phyloP scores from a whole-genome alignment of 2,797 vertebrate genomes.

The Menidia menidia region DNA sequence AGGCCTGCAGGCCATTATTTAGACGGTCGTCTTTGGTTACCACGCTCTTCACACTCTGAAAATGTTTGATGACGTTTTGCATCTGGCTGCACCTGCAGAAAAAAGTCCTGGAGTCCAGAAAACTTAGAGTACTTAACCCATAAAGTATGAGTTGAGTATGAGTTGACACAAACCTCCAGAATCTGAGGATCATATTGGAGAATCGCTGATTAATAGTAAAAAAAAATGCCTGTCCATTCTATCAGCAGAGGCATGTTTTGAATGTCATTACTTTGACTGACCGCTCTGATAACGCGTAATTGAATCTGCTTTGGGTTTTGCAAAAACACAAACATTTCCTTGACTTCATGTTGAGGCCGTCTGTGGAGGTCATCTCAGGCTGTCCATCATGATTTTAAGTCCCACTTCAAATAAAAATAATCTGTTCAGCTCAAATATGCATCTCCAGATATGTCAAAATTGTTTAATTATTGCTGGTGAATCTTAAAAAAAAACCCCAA shows the following conservation, averaged over 20 bases:
- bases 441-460: neutral
- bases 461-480: no score
- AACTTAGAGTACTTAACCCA: no score
- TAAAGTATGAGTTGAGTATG: neutral
- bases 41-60: no score
- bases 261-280: conserved; percentile 9
- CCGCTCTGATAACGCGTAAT: conserved; percentile 2
- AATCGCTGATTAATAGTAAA: neutral
- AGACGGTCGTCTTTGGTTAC: no score
- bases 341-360: conserved; percentile 7
- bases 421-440: no score
- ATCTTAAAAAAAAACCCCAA: no score
- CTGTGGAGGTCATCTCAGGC: conserved; percentile 4
- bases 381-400: conserved; percentile 8
- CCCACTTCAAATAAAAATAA: neutral
- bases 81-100: no score
- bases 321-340: conserved; percentile 5
- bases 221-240: neutral
- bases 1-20: no score
- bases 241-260: conserved; percentile 1
- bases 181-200: neutral
- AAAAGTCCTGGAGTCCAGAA: neutral
- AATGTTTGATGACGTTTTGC: no score
- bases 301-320: neutral
- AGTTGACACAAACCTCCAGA: neutral